phyloP scores from a whole-genome alignment of 2,888 invertebrate species.

The Leucania comma region DNA sequence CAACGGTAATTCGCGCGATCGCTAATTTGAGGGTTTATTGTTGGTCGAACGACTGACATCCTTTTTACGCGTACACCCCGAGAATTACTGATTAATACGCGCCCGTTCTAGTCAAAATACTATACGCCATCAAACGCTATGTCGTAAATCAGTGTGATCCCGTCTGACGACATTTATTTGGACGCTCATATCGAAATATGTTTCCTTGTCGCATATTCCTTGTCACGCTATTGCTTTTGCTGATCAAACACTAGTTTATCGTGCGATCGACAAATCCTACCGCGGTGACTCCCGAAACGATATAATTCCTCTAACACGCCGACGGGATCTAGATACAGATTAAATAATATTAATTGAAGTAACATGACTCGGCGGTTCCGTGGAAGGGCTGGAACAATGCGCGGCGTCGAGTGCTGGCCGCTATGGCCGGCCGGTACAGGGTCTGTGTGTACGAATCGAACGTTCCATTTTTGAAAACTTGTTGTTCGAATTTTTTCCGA shows the following conservation, averaged over 20 bases:
- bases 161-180: slow-evolving; percentile 76
- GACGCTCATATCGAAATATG: slow-evolving; percentile 75
- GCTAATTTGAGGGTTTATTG: slow-evolving; percentile 89
- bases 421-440: slow-evolving; percentile 35
- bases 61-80: slow-evolving; percentile 79
- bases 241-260: slow-evolving; percentile 78
- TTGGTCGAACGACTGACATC: slow-evolving; percentile 83
- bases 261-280: slow-evolving; percentile 79
- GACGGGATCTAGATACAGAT: slow-evolving; percentile 83
- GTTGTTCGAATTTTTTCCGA: slow-evolving; percentile 73
- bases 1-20: slow-evolving; percentile 86
- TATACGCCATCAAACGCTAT: slow-evolving; percentile 62
- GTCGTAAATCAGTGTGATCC: slow-evolving; percentile 77
- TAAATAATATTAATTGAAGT: slow-evolving; percentile 88
- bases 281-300: slow-evolving; percentile 77
- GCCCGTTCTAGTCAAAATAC: slow-evolving; percentile 69
- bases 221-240: slow-evolving; percentile 77
- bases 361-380: slow-evolving; percentile 83
- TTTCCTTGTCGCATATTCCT: slow-evolving; percentile 75
- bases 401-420: slow-evolving; percentile 60
- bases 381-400: slow-evolving; percentile 83
- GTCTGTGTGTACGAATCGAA: slow-evolving; percentile 65
- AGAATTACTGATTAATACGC: slow-evolving; percentile 82
- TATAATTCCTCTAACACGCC: slow-evolving; percentile 84
- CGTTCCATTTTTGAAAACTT: slow-evolving; percentile 72